Conservation (phyloP, 2,888 invertebrate species). For the Cordilura impudica region DNA sequence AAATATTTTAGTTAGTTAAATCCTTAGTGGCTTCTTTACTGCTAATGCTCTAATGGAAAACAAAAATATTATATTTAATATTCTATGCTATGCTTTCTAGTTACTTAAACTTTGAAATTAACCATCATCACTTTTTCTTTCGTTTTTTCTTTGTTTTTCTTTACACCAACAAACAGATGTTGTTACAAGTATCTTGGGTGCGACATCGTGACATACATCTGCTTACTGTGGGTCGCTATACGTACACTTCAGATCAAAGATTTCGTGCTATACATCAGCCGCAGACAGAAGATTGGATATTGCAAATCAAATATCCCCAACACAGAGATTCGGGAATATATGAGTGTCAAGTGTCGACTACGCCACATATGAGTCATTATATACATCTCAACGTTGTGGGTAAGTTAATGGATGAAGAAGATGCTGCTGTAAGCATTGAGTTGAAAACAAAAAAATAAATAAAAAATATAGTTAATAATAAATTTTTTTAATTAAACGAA, state of each 20-base stretch:
- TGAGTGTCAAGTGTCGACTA: slow-evolving; percentile 96
- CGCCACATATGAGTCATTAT: slow-evolving; percentile 94
- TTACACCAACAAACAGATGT: too few species aligned
- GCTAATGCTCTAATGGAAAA: not conserved
- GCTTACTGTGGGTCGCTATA: slow-evolving; percentile 92
- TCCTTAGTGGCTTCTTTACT: slow-evolving; percentile 9
- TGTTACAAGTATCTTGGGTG: slow-evolving; percentile 93
- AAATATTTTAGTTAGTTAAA: slow-evolving; percentile 12
- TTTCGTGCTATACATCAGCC: slow-evolving; percentile 92
- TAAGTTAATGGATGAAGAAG: slow-evolving; percentile 80
- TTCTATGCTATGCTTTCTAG: not conserved
- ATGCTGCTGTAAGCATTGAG: too few species aligned
- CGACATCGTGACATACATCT: slow-evolving; percentile 93
- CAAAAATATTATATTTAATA: not conserved
- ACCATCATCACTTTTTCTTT: not conserved
- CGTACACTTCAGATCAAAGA: slow-evolving; percentile 94
- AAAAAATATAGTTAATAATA: too few species aligned
- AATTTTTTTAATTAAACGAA: too few species aligned
- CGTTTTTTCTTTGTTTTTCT: not conserved
- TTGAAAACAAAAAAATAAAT: not conserved
- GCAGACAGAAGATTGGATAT: slow-evolving; percentile 93
- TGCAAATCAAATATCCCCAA: slow-evolving; percentile 95
- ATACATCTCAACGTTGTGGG: slow-evolving; percentile 94
- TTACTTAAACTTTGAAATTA: not conserved
- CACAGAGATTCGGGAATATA: slow-evolving; percentile 92